Base-by-base conservation (phyloP, 2,888 invertebrate genomes). In the Xanthia togata region DNA sequence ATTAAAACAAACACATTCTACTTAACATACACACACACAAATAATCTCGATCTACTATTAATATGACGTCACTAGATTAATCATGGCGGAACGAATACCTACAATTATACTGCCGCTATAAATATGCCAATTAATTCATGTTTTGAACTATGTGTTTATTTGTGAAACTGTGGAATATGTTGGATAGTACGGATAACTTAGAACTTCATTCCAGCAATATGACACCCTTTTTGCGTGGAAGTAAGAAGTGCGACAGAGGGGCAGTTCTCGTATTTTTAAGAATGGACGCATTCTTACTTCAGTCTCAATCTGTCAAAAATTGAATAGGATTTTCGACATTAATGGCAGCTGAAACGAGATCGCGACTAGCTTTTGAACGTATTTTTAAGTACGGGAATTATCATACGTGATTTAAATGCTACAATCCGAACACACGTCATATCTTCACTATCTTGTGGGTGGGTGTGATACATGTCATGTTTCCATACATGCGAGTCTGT, bases 41-140 rank as follows among this genome's bases (percentile, higher is more conserved):
- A 67, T 38, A 77, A 60, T 60, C 68, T 71, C 71, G 78, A 77
- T 71, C 70, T 71, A 60, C 55, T 60, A 76, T 50, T 44, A 71
- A n/a, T 57, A 69, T 86, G 82, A 82, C 86, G 82, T 82, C 86
- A 86, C 64, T 71, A 82, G 2, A 69, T 82, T 82, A 86, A 82
- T 82, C 60, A 86, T 83, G 77, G 63, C 82, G 78, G 86, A 82
- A 77, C 78, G 31, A 72, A 83, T 83, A 67, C 77, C 69, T 83
- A 44, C 79, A 77, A 77, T 86, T 77, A 86, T 17, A 60, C 20
- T 77, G 53, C 78, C 65, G 57, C 31, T 65, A 50, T 59, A 67
- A 62, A 82, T 72, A 72, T 72, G 69, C 79, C 78, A 82, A 82
- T 82, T 82, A 86, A 70, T n/a, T n/a, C n/a, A n/a, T 70, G 65